A percentile compares a stretch with the other conserved stretches of the same genome.
phyloP scores from a whole-genome alignment of 2,113 vertebrate species.

The Lota lota region DNA sequence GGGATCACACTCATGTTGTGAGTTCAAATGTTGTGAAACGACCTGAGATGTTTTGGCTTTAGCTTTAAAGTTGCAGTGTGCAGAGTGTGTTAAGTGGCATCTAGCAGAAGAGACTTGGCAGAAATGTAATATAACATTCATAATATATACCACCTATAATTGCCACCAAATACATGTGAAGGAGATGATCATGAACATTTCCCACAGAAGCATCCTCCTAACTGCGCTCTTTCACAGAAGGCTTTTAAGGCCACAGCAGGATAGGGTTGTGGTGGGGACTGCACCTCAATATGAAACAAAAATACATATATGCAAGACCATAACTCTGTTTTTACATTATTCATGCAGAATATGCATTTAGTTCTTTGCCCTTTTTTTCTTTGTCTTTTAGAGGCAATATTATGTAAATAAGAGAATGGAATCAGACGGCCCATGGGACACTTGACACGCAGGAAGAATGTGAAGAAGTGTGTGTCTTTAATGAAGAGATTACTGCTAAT shows the following conservation, averaged over 20 bases:
- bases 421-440: slow-evolving; percentile 30
- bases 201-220: slow-evolving; percentile 35
- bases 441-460: slow-evolving; percentile 50
- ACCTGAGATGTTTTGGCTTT: too few relatives aligned
- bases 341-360: slow-evolving; percentile 68
- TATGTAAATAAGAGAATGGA: slow-evolving; percentile 65
- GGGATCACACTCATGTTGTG: too few relatives aligned
- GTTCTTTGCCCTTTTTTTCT: slow-evolving; percentile 42
- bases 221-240: slow-evolving; percentile 48
- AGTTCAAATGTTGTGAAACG: too few relatives aligned
- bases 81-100: too few relatives aligned
- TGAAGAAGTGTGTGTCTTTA: slow-evolving; percentile 42
- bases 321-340: slow-evolving; percentile 65
- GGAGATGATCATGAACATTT: too few relatives aligned
- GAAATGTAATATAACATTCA: too few relatives aligned
- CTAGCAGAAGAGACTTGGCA: too few relatives aligned
- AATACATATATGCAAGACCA: slow-evolving; percentile 39
- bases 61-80: too few relatives aligned
- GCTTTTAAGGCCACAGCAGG: slow-evolving; percentile 60
- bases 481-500: slow-evolving; percentile 58
- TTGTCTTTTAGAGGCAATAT: slow-evolving; percentile 60
- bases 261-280: slow-evolving; percentile 25
- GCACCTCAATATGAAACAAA: slow-evolving; percentile 34
- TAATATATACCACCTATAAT: too few relatives aligned
- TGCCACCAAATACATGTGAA: too few relatives aligned